Evolutionary conservation across 92 coral and sea anemone species (phyloP).

Genomic region (Porites divaricata): DNA sequence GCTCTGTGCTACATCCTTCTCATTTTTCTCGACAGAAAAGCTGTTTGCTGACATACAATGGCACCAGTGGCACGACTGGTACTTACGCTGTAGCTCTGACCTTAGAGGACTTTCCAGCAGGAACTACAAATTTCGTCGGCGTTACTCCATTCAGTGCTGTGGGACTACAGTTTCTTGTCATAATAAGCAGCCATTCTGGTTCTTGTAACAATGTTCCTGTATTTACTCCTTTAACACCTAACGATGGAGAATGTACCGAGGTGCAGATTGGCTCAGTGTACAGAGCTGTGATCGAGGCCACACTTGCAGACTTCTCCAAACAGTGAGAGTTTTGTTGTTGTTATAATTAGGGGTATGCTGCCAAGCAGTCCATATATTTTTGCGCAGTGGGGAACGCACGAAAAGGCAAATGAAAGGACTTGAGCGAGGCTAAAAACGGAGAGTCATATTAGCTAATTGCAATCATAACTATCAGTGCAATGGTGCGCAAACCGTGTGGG

Average conservation of each 20-base stretch:
- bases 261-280: conserved; percentile 27
- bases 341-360: too few species aligned
- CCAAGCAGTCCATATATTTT: too few species aligned
- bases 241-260: conserved; percentile 50
- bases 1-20: too few species aligned
- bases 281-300: conserved; percentile 28
- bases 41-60: conserved; percentile 5
- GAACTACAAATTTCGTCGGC: conserved; percentile 27
- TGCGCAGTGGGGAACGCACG: too few species aligned
- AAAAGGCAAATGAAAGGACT: too few species aligned
- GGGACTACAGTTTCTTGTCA: conserved; percentile 55
- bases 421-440: too few species aligned
- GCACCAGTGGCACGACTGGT: conserved; percentile 29
- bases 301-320: conserved; percentile 36
- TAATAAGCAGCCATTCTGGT: conserved; percentile 21
- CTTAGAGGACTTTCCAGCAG: conserved; percentile 58
- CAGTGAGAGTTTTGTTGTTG: conserved; percentile 8
- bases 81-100: conserved; percentile 55
- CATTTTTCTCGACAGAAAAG: background rate
- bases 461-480: too few species aligned
- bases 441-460: too few species aligned
- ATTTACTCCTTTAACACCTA: conserved; percentile 50
- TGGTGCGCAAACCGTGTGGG: too few species aligned
- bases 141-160: conserved; percentile 56
- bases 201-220: conserved; percentile 36